Percentiles rank a stretch among this genome's conserved stretches.
These are phyloP conservation scores for Philypnodon macrostomus DNA, from an alignment of 2,797 vertebrate genomes.

Conservation along the genomic window DNA sequence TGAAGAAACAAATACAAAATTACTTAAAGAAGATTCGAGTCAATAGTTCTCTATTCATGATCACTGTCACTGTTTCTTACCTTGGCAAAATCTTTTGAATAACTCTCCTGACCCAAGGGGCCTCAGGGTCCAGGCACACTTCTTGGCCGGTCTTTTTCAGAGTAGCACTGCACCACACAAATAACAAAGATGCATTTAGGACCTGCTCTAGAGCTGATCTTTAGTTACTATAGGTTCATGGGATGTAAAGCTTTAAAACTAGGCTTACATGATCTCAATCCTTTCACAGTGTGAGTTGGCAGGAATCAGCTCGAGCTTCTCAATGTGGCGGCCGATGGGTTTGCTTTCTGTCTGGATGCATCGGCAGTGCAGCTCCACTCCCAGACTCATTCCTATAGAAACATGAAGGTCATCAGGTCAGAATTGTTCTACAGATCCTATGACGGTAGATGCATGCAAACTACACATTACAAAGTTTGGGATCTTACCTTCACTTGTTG, in stretches of 20 bases:
- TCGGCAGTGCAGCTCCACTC: slow-evolving; percentile 65
- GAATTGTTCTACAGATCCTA: neutral
- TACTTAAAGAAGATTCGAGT: neutral
- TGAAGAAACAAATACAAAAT: slow-evolving; percentile 6
- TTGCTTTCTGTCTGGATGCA: slow-evolving; percentile 68
- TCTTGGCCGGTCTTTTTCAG: slow-evolving; percentile 51
- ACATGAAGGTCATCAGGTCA: slow-evolving; percentile 32
- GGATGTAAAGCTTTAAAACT: neutral
- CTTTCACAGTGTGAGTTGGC: slow-evolving; percentile 62
- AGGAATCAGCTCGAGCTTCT: slow-evolving; percentile 62
- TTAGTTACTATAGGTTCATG: neutral
- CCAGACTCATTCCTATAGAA: slow-evolving; percentile 55
- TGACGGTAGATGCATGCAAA: neutral
- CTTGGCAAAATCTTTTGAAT: slow-evolving; percentile 43
- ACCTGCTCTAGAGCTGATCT: neutral
- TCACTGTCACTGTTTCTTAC: slow-evolving; percentile 44
- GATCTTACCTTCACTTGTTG: slow-evolving; percentile 58
- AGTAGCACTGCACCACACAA: slow-evolving; percentile 62
- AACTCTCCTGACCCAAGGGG: slow-evolving; percentile 60
- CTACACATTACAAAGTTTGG: no score
- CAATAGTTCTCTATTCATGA: no score
- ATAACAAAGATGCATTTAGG: slow-evolving; percentile 18
- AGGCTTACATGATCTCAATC: slow-evolving; percentile 67
- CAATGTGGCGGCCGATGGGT: slow-evolving; percentile 56
- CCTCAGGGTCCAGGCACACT: slow-evolving; percentile 61